Evolutionary conservation across 2,113 vertebrate species (phyloP), one percentile per base, ranked within the genome.

Genomic region (Marmota monax): DNA sequence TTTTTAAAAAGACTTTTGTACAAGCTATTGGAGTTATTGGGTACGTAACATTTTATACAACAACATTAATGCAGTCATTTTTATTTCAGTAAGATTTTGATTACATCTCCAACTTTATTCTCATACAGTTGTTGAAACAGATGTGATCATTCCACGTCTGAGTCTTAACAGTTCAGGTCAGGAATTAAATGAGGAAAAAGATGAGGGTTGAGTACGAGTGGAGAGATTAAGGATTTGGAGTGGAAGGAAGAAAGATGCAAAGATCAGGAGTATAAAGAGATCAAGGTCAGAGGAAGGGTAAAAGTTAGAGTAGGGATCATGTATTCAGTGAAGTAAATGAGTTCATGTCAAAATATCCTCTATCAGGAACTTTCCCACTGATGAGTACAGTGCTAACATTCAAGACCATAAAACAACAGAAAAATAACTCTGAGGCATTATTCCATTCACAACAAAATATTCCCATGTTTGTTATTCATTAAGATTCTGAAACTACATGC

Each of bases 1-100:
- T 0, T 12, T 42, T 73, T 84, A 83, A 83, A 70, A 63, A 3
- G 61, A 13, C 34, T 25, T 73, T 56, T 78, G 18, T 67, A 20
- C 7, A 69, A 92, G 13, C n/a, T n/a, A 12, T 82, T 39, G 61
- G 32, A 76, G 20, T 25, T 83, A 65, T 7, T 77, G 39, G 20
- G 13, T 85, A 73, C 51, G 32, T 42, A 82, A 78, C 2, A 87
- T 65, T 76, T 69, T 90, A 73, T n/a, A 18, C 32, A 63, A 63
- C n/a, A 78, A 25, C 58, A 51, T 42, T 51, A 79, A 90, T 14
- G 23, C 56, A 61, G 6, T 78, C 25, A 7, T 65, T 88, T 92
- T 96, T 56, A 11, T 92, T 88, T 88, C 56, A 70, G 48, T 65
- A 88, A 92, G 37, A 82, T 37, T 39, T 90, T 65, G 48, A 82